A percentile compares a stretch with the other conserved stretches of the same genome.
phyloP scores from a whole-genome alignment of 2,797 vertebrate species.

The Diplodus sargus region DNA sequence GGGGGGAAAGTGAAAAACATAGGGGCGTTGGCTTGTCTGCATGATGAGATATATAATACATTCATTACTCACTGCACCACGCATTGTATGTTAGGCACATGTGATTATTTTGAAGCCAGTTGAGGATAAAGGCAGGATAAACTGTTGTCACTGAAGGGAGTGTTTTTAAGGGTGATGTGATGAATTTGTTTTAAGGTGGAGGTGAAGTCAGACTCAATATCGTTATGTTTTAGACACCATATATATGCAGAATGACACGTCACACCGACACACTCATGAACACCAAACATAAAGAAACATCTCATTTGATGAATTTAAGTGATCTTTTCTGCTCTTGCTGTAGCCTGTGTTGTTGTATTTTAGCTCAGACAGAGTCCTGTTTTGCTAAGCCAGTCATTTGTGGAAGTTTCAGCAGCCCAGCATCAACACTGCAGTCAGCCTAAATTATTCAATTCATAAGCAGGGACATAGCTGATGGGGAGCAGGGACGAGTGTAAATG shows the following conservation, averaged over 20 bases:
- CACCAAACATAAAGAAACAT: neutral
- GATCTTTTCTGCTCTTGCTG: neutral
- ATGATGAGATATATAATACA: conserved; percentile 47
- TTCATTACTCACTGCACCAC: conserved; percentile 44
- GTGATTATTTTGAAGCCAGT: conserved; percentile 15
- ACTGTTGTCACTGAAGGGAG: neutral
- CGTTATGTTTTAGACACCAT: neutral
- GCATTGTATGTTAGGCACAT: neutral
- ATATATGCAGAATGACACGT: no score
- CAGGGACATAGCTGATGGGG: conserved; percentile 41
- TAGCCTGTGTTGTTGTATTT: neutral
- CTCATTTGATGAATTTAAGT: no score
- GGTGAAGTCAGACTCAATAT: neutral
- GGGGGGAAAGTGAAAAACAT: conserved; percentile 9
- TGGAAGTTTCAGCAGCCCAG: conserved; percentile 16
- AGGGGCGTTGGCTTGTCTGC: conserved; percentile 56
- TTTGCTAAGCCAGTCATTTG: conserved; percentile 11
- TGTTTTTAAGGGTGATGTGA: neutral
- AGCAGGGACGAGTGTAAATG: neutral
- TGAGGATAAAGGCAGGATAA: neutral
- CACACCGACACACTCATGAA: no score
- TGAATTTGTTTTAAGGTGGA: neutral
- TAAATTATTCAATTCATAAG: conserved; percentile 61
- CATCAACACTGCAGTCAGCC: conserved; percentile 21
- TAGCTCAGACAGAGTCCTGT: neutral